Conservation (phyloP, 2,113 vertebrate species). For the Axis porcinus region DNA sequence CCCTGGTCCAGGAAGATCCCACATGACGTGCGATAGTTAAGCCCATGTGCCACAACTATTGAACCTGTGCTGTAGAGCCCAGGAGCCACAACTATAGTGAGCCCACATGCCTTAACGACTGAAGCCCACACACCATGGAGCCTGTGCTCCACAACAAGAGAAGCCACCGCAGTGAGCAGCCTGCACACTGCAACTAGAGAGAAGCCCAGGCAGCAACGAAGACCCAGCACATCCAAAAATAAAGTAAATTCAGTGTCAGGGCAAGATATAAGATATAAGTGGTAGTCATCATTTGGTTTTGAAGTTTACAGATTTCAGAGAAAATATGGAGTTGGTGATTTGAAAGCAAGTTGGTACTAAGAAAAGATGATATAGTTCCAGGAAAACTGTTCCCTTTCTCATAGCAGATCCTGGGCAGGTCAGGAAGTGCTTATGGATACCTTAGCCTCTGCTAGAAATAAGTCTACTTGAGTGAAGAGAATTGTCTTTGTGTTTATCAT, state of each 20-base stretch:
- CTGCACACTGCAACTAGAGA: background rate
- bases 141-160: background rate
- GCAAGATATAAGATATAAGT: background rate
- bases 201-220: background rate
- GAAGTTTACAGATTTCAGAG: conserved; percentile 11
- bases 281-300: background rate
- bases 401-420: background rate
- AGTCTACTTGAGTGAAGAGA: background rate
- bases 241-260: background rate
- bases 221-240: background rate
- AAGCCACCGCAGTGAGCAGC: background rate
- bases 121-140: background rate
- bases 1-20: background rate
- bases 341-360: background rate
- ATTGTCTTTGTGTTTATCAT: background rate
- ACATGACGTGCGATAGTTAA: background rate
- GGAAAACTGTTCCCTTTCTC: background rate
- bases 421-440: background rate
- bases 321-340: background rate
- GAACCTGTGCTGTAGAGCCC: background rate
- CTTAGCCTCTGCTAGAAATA: background rate
- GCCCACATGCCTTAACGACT: background rate
- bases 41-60: background rate
- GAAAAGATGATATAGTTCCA: background rate
- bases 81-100: background rate